These are phyloP conservation scores for Harpalus rufipes DNA, from an alignment of 2,888 invertebrate species.

Conservation along the genomic window DNA sequence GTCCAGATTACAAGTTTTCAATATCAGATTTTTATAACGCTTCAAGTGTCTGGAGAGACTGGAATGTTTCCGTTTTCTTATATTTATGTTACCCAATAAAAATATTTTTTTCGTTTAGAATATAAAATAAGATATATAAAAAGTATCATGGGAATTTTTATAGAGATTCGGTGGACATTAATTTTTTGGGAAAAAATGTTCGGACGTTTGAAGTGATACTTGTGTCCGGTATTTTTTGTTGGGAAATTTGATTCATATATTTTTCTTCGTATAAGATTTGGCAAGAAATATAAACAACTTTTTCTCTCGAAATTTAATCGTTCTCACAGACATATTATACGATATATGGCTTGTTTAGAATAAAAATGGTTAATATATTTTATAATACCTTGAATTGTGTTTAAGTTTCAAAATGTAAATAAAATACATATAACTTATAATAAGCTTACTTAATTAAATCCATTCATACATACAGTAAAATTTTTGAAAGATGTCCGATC, in stretches of 20 bases:
- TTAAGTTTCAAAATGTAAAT: too few relatives aligned
- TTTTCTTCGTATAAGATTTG: constrained; percentile 2
- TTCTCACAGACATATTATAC: background rate
- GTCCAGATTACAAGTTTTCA: constrained; percentile 55
- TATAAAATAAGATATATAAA: constrained; percentile 45
- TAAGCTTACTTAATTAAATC: too few relatives aligned
- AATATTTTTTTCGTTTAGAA: constrained; percentile 45
- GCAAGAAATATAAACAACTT: background rate
- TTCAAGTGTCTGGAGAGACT: constrained; percentile 32
- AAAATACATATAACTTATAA: too few relatives aligned
- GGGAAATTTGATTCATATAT: constrained; percentile 28
- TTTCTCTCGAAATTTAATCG: background rate
- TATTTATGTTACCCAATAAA: constrained; percentile 55
- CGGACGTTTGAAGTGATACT: background rate
- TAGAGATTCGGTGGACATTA: constrained; percentile 9
- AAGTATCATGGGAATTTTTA: constrained; percentile 46
- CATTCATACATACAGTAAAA: too few relatives aligned
- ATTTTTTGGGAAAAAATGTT: constrained; percentile 27
- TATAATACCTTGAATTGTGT: too few relatives aligned
- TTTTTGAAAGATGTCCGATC: too few relatives aligned
- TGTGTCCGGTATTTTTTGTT: constrained; percentile 43
- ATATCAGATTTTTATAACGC: constrained; percentile 62
- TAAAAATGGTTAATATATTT: too few relatives aligned
- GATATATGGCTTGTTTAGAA: background rate
- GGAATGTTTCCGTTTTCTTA: constrained; percentile 54